These are phyloP conservation scores for Odontamblyopus rebecca DNA, from an alignment of 2,797 vertebrate genomes.

Conservation along the genomic window DNA sequence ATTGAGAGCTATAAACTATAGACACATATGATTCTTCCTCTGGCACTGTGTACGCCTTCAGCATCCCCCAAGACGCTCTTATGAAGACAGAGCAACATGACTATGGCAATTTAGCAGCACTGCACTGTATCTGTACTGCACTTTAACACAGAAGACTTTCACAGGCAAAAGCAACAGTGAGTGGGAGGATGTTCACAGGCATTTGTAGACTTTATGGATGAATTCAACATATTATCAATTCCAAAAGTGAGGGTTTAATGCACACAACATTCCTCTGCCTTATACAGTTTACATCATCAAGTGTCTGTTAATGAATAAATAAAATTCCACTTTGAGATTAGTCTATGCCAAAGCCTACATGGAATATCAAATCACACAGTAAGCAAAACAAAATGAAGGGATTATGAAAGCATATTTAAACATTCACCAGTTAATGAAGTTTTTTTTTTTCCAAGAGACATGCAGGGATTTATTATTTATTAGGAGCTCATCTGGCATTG, in stretches of 20 bases:
- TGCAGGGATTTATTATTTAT: slow-evolving; percentile 48
- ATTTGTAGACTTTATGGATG: slow-evolving; percentile 41
- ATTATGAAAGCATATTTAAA: slow-evolving; percentile 28
- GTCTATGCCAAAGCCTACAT: slow-evolving; percentile 15
- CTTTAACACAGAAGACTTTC: slow-evolving; percentile 49
- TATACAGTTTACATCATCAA: slow-evolving; percentile 35
- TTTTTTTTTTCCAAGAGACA: slow-evolving; percentile 30
- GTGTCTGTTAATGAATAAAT: slow-evolving; percentile 33
- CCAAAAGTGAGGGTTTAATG: slow-evolving; percentile 26
- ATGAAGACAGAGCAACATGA: slow-evolving; percentile 43
- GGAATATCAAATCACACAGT: slow-evolving; percentile 22
- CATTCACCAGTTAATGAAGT: slow-evolving; percentile 6
- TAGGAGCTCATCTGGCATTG: slow-evolving; percentile 43
- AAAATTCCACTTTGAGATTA: slow-evolving; percentile 27
- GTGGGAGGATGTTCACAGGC: slow-evolving; percentile 46
- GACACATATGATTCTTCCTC: slow-evolving; percentile 40
- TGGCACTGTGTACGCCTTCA: slow-evolving; percentile 32
- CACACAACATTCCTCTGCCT: slow-evolving; percentile 27
- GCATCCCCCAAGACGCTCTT: slow-evolving; percentile 45
- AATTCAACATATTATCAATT: slow-evolving; percentile 30
- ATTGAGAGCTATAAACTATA: slow-evolving; percentile 52
- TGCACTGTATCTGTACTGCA: slow-evolving; percentile 30
- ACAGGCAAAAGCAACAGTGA: slow-evolving; percentile 48
- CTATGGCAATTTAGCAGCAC: slow-evolving; percentile 41
- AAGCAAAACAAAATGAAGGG: slow-evolving; percentile 34